phyloP scores from a whole-genome alignment of 2,797 vertebrate species.

The Ataeniobius toweri region DNA sequence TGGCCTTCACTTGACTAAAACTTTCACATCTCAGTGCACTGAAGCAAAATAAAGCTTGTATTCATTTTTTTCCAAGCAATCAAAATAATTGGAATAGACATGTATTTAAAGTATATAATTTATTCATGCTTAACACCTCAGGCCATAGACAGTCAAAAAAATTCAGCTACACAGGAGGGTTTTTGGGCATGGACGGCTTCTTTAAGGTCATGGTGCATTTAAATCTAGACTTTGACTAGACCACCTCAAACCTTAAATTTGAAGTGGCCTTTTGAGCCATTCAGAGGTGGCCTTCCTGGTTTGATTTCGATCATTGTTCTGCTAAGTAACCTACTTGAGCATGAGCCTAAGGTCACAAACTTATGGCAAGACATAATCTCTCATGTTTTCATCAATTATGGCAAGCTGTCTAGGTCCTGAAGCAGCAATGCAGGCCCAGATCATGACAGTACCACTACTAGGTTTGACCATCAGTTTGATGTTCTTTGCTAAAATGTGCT shows the following conservation, averaged over 20 bases:
- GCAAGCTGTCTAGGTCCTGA: neutral
- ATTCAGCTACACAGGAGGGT: neutral
- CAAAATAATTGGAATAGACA: neutral
- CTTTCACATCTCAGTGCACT: constrained; percentile 1
- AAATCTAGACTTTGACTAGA: neutral
- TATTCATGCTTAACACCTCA: neutral
- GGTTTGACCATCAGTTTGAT: too few species aligned
- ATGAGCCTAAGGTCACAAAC: neutral
- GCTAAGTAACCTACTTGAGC: neutral
- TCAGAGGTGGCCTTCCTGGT: neutral
- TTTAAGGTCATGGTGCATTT: neutral
- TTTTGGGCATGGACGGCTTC: neutral
- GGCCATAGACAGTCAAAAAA: neutral
- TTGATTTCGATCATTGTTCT: neutral
- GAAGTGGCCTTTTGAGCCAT: neutral
- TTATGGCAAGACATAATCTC: neutral
- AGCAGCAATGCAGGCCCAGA: too few species aligned
- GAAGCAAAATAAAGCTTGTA: neutral
- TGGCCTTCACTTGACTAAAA: constrained; percentile 34
- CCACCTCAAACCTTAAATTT: neutral
- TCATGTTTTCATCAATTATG: neutral
- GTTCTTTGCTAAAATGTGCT: too few species aligned
- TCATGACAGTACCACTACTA: too few species aligned
- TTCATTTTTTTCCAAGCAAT: neutral
- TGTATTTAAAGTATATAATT: neutral